A percentile compares a stretch with the other conserved stretches of the same genome.
These are phyloP conservation scores for Triplophysa siluroides DNA, from an alignment of 2,113 vertebrate genomes.

Conservation along the genomic window DNA sequence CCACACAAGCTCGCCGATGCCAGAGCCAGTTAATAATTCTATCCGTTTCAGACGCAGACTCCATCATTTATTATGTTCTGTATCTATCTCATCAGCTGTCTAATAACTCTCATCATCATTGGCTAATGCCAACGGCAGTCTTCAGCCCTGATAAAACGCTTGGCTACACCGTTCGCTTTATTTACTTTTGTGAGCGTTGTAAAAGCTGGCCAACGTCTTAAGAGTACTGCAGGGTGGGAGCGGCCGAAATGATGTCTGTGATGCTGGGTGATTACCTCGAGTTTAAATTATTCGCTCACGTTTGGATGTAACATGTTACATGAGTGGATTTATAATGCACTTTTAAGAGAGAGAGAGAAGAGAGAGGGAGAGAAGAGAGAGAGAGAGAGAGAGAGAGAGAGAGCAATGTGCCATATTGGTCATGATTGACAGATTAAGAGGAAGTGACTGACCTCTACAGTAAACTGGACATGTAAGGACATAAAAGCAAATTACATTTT, in stretches of 20 bases:
- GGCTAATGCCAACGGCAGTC: conserved; percentile 47
- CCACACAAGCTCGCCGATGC: conserved; percentile 52
- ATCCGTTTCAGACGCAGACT: conserved; percentile 58
- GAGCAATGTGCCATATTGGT: neutral
- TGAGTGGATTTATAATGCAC: conserved; percentile 14
- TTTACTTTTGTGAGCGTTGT: conserved; percentile 49
- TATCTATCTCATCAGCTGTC: conserved; percentile 64
- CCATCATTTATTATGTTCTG: conserved; percentile 57
- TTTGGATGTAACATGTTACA: conserved; percentile 23
- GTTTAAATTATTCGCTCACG: conserved; percentile 38
- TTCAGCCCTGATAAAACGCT: conserved; percentile 38
- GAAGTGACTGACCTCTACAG: conserved; percentile 15
- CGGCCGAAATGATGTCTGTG: conserved; percentile 5
- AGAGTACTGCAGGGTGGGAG: conserved; percentile 19
- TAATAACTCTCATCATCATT: conserved; percentile 60
- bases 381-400: neutral
- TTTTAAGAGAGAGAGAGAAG: neutral
- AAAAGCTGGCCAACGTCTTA: conserved; percentile 31
- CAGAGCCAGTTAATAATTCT: conserved; percentile 60
- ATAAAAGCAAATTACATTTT: too few relatives aligned
- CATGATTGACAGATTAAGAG: conserved; percentile 35
- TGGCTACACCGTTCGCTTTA: conserved; percentile 39
- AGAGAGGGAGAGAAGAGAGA: neutral
- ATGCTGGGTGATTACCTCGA: conserved; percentile 5
- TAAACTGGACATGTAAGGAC: neutral